Conservation (phyloP, 2,797 vertebrate species). For the Meda fulgida region DNA sequence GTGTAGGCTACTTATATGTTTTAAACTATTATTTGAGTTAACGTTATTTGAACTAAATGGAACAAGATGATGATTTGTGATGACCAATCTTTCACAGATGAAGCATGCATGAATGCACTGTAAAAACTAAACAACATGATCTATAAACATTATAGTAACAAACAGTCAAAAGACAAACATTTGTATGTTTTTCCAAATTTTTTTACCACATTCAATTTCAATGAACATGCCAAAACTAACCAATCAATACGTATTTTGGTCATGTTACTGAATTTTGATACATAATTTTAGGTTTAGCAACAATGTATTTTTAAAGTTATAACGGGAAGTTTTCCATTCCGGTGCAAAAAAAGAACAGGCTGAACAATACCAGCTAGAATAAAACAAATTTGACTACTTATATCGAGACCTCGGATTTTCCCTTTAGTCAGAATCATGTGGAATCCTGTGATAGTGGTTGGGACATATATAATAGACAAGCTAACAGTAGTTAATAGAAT, state of each 20-base stretch:
- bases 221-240: too few relatives aligned
- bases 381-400: not conserved
- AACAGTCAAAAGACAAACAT: too few relatives aligned
- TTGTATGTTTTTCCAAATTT: too few relatives aligned
- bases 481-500: not conserved
- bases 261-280: too few relatives aligned
- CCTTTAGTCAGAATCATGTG: not conserved
- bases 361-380: conserved; percentile 5
- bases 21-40: too few relatives aligned
- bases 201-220: too few relatives aligned
- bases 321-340: not conserved
- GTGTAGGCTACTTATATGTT: too few relatives aligned
- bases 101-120: not conserved
- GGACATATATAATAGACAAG: not conserved
- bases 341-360: conserved; percentile 17
- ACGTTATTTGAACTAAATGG: not conserved
- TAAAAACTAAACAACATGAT: not conserved
- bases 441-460: not conserved
- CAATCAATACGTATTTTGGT: too few relatives aligned
- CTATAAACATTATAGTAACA: not conserved
- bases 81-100: not conserved
- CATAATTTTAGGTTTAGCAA: not conserved
- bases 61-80: not conserved
- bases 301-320: not conserved
- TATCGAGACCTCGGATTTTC: too few relatives aligned